These are phyloP conservation scores for Nannospalax galili DNA, from an alignment of 2,113 vertebrate genomes.

Conservation along the genomic window DNA sequence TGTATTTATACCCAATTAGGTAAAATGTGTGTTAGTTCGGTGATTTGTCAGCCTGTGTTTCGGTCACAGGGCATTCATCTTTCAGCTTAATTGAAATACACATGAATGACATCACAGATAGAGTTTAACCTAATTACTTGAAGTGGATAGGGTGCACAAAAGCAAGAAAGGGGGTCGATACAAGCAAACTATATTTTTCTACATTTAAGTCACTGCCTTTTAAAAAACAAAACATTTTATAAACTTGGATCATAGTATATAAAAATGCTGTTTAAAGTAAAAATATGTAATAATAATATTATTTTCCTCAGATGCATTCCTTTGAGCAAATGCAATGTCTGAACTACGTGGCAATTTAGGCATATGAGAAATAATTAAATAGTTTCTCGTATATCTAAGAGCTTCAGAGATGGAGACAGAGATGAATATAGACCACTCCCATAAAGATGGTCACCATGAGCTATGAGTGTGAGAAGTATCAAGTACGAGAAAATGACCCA, in stretches of 20 bases:
- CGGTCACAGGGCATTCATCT: neutral
- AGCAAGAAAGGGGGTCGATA: constrained; percentile 19
- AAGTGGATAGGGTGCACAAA: constrained; percentile 6
- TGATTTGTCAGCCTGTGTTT: constrained; percentile 26
- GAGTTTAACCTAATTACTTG: constrained; percentile 32
- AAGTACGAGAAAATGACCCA: neutral
- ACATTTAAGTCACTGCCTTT: neutral
- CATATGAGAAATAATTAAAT: constrained; percentile 13
- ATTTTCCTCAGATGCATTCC: constrained; percentile 23
- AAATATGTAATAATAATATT: constrained; percentile 23
- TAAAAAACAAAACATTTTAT: constrained; percentile 20
- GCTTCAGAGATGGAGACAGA: neutral
- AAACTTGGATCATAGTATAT: constrained; percentile 47
- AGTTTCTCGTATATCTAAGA: neutral
- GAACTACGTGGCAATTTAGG: constrained; percentile 5
- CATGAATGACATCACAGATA: constrained; percentile 33
- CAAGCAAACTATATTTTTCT: constrained; percentile 48
- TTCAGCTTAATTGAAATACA: constrained; percentile 50
- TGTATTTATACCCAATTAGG: constrained; percentile 42
- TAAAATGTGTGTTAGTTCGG: constrained; percentile 30
- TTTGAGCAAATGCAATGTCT: constrained; percentile 47
- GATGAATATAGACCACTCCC: neutral
- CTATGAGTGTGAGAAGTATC: neutral
- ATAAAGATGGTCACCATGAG: neutral
- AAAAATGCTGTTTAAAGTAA: constrained; percentile 39